Evolutionary conservation across 2,888 invertebrate species (phyloP).

Genomic region (Embidobia sp.): DNA sequence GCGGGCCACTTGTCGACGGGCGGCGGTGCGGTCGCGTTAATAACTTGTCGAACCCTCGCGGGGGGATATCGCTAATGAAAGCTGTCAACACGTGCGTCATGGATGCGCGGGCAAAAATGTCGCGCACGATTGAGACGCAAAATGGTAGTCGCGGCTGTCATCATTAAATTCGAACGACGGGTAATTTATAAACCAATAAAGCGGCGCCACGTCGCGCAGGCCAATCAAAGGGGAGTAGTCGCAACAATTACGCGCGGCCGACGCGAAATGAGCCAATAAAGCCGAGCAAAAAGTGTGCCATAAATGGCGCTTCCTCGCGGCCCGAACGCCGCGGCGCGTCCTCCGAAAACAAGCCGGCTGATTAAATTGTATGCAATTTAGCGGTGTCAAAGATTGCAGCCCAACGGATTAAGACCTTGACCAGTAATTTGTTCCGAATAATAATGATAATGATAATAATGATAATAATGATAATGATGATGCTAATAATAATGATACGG

Average conservation of each 20-base stretch:
- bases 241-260: no score
- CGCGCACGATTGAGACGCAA: slow-evolving; percentile 22
- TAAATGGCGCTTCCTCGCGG: slow-evolving; percentile 4
- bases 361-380: slow-evolving; percentile 43
- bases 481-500: slow-evolving; percentile 69
- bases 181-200: slow-evolving; percentile 63
- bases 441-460: slow-evolving; percentile 60
- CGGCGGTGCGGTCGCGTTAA: not conserved
- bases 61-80: no score
- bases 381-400: slow-evolving; percentile 36
- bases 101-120: slow-evolving; percentile 5
- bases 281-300: slow-evolving; percentile 23
- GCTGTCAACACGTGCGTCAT: no score
- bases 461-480: slow-evolving; percentile 54
- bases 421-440: slow-evolving; percentile 69
- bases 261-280: slow-evolving; percentile 2
- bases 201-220: slow-evolving; percentile 57
- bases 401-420: slow-evolving; percentile 66
- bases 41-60: not conserved
- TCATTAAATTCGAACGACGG: slow-evolving; percentile 55
- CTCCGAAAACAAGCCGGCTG: no score
- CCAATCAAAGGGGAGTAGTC: not conserved
- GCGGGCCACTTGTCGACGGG: no score
- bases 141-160: slow-evolving; percentile 47
- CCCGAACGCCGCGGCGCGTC: no score